Base-by-base conservation (phyloP, 2,888 invertebrate species). In the Caradrina clavipalpis region DNA sequence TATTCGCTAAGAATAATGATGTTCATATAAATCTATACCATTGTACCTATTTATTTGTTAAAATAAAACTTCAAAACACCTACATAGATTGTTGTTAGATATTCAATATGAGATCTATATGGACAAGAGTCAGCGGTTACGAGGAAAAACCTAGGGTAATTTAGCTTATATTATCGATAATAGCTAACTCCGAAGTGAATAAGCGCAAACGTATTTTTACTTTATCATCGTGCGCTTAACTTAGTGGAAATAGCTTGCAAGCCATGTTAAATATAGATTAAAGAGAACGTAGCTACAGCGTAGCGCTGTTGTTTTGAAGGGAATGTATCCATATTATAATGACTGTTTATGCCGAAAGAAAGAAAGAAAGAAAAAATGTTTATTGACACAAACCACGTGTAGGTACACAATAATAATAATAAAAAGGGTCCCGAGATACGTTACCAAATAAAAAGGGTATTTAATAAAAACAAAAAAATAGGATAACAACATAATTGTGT, bases 41-140 rank as follows among this genome's bases (percentile, higher is more conserved):
- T 22, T 60, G 42, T 13, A 19, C n/a, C n/a, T n/a, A n/a, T 2
- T 6, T 3, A 45, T 45, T 22, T 61, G 22, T 19, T n/a, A 45
- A 17, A 61, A 5, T 42, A 22, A 47, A n/a, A 31, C 8, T 31
- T 31, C 1, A 54, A 47, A 50, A 7, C 13, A 13, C 10, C 1
- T n/a, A 21, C 22, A 78, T 73, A 47, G 74, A 80, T 60, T 51
- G 65, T 61, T 75, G 53, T 45, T 71, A 72, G 54, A 73, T 49
- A 60, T 80, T 74, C 45, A 84, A 67, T 61, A 91, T 93, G 92
- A 89, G 88, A 75, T 94, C 92, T 35, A 90, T 94, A 74, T 93
- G 92, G 93, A 93, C 92, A 21, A 89, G 89, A 79, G 88, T 91
- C 31, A 85, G 88, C 21, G 85, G 87, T 62, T 83, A 83, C 60